Base-by-base conservation (phyloP, 2,113 vertebrate genomes). In the Nycticorax nycticorax region DNA sequence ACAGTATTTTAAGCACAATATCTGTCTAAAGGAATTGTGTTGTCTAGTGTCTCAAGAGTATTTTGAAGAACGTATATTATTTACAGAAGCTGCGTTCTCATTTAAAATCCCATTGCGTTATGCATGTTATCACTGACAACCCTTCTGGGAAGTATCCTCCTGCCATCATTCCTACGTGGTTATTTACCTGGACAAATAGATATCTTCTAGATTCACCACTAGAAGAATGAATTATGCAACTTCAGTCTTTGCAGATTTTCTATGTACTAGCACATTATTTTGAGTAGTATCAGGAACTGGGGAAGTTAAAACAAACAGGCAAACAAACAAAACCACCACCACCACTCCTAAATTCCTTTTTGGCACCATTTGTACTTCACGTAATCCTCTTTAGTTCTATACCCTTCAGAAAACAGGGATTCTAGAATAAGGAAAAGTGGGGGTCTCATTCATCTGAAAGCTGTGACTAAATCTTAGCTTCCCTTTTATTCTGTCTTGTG, bases 31-130 rank as follows among this genome's bases (percentile, higher is more conserved):
- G 67, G 68, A 92, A 79, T 84, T 79, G 73, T 89, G 37, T 75
- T 67, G 39, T 69, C 64, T 92, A 12, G 24, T 22, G 39, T 96
- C 88, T 93, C 87, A 28, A 53, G 93, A 88, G 90, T 81, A 94
- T 85, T 81, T 91, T 93, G 84, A 96, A 85, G 62, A 94, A 17
- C 83, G 77, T 92, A 91, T 43, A n/a, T 97, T 97, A 96, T 97
- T 97, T 97, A 97, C 90, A 89, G 79, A 96, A 96, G 59, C 84
- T 66, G 39, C 78, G 67, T 91, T 97, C 95, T 97, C 96, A 64
- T 97, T 98, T 97, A 93, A 97, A 97, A 92, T 97, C 92, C 71
- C 92, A 79, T 92, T 96, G 93, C 1, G 26, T 96, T 87, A 71
- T 82, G 67, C 45, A 91, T 22, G 26, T 95, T 96, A 96, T 85